These are phyloP conservation scores for Germaria angustata DNA, from an alignment of 2,888 invertebrate genomes.

Conservation along the genomic window DNA sequence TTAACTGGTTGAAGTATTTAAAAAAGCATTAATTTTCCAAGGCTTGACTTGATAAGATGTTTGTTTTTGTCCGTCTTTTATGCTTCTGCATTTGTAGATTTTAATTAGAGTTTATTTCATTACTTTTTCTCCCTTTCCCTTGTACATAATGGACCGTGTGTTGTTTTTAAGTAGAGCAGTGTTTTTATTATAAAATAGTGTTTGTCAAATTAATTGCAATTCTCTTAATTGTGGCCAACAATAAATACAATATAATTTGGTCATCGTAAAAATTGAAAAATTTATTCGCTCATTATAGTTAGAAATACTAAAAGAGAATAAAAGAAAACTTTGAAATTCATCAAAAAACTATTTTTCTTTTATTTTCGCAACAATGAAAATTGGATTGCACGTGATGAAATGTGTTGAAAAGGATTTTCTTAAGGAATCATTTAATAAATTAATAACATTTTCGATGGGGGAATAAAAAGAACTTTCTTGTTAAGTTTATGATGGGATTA, in stretches of 20 bases:
- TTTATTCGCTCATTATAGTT: not conserved
- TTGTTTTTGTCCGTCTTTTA: not conserved
- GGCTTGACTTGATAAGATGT: conserved; percentile 49
- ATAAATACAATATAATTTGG: conserved; percentile 52
- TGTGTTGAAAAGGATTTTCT: too few relatives aligned
- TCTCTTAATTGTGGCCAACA: conserved; percentile 8
- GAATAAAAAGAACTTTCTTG: too few relatives aligned
- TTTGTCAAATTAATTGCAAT: conserved; percentile 44
- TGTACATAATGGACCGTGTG: not conserved
- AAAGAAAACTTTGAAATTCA: not conserved
- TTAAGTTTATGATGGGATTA: too few relatives aligned
- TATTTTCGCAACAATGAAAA: not conserved
- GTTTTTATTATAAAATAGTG: conserved; percentile 40
- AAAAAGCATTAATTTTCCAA: conserved; percentile 51
- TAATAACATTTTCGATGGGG: too few relatives aligned
- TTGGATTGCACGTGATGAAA: not conserved
- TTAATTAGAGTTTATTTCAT: conserved; percentile 55
- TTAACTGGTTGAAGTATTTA: conserved; percentile 44
- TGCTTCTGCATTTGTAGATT: conserved; percentile 20
- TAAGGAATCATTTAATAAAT: too few relatives aligned
- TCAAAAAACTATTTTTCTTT: not conserved
- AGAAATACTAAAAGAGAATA: not conserved
- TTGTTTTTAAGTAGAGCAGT: not conserved
- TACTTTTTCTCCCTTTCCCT: not conserved
- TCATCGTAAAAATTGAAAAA: conserved; percentile 40